Conservation (phyloP, 2,888 invertebrate genomes). For the Corbicula japonica region DNA sequence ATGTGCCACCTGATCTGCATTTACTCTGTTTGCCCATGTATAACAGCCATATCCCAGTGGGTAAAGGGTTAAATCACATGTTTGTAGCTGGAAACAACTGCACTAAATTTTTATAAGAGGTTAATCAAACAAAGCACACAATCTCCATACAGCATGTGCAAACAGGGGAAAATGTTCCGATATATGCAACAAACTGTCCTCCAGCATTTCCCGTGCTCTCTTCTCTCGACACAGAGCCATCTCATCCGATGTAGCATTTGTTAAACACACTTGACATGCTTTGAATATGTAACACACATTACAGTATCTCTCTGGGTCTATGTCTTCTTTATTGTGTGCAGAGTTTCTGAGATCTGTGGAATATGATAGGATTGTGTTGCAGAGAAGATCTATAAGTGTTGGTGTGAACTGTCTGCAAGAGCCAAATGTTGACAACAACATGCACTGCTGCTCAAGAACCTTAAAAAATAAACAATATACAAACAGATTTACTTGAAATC, state of each 20-base stretch:
- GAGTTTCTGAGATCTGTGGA: slow-evolving; percentile 18
- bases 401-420: slow-evolving; percentile 1
- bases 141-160: slow-evolving; percentile 62
- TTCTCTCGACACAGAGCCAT: background rate
- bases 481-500: too few relatives aligned
- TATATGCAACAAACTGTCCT: slow-evolving; percentile 54
- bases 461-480: too few relatives aligned
- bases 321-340: background rate
- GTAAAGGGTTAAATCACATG: too few relatives aligned
- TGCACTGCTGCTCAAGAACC: background rate
- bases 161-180: slow-evolving; percentile 59
- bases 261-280: slow-evolving; percentile 25
- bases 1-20: too few relatives aligned
- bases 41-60: too few relatives aligned
- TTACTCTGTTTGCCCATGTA: too few relatives aligned
- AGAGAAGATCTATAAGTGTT: background rate
- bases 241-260: background rate
- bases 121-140: slow-evolving; percentile 42
- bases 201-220: slow-evolving; percentile 38
- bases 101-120: too few relatives aligned
- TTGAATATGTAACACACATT: slow-evolving; percentile 48
- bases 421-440: slow-evolving; percentile 7
- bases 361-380: slow-evolving; percentile 19
- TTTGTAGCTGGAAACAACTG: too few relatives aligned
- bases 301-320: slow-evolving; percentile 25